Base-by-base conservation (phyloP, 2,113 vertebrate genomes). In the Cervus canadensis region DNA sequence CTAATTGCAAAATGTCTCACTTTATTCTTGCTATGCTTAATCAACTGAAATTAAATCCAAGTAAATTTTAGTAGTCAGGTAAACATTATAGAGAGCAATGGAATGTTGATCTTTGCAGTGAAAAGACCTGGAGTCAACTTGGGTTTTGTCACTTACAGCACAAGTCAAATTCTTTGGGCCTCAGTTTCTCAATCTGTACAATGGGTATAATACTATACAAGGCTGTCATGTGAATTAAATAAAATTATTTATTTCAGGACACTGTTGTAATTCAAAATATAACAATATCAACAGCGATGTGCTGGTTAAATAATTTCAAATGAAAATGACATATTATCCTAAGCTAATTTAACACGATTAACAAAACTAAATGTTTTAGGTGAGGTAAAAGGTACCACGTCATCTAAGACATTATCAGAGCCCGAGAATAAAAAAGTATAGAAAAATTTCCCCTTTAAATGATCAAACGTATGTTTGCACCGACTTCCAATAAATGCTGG, bases 281-380 rank as follows among this genome's bases (percentile, higher is more conserved):
- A 96, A 81, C 84, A 96, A 59, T 82, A 78, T 43, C 60, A 94
- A 45, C 21, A 87, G 2, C 40, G 36, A 87, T 93, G 52, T 74
- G 30, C 64, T 88, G 25, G 52, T 40, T 94, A 94, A 95, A 89
- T 67, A 91, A 90, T 92, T 82, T 97, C 54, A 94, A 96, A 78
- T 86, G 62, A 95, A 94, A 92, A 85, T 81, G 28, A 91, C 23
- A 86, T 48, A 71, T 87, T 92, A 71, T 10, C 16, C 64, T 56
- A 88, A 74, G 17, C 11, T 90, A 79, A 67, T 48, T 79, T 87
- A 87, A 87, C 57, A 62, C 14, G n/a, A 56, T 76, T 91, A 74
- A 89, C 54, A 76, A 95, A 96, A 95, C 13, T 21, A 78, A 92
- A 62, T 59, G 82, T 94, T 76, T 91, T 93, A 74, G 33, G 54